These are phyloP conservation scores for Ophraella communa DNA, from an alignment of 2,888 invertebrate genomes.

Conservation along the genomic window DNA sequence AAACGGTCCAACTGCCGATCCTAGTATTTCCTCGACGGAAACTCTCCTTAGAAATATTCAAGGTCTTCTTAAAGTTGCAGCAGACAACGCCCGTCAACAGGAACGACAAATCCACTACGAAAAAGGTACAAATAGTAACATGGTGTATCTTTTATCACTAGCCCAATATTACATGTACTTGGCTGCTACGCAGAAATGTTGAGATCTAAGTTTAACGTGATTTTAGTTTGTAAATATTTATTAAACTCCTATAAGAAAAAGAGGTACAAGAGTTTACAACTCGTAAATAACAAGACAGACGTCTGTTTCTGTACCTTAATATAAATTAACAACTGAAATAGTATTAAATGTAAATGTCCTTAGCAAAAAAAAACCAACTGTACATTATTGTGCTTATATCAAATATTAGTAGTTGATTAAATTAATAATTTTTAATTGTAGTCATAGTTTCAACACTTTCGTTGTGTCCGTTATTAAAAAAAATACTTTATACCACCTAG, in stretches of 20 bases:
- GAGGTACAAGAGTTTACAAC: neutral
- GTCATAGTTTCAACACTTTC: neutral
- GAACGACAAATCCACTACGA: conserved; percentile 95
- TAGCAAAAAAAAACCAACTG: neutral
- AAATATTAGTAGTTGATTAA: neutral
- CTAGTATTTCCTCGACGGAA: conserved; percentile 84
- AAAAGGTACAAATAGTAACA: conserved; percentile 79
- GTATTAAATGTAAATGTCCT: neutral
- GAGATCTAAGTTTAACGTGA: conserved; percentile 39
- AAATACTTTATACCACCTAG: neutral
- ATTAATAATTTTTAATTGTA: neutral
- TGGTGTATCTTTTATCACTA: conserved; percentile 60
- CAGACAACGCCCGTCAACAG: conserved; percentile 95
- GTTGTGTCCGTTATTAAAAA: neutral
- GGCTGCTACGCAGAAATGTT: conserved; percentile 60
- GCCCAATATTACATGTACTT: conserved; percentile 62
- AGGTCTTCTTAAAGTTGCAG: conserved; percentile 95
- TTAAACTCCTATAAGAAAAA: conserved; percentile 8
- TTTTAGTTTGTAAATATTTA: conserved; percentile 35
- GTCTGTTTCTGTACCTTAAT: neutral
- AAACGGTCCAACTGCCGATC: conserved; percentile 64
- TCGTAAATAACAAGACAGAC: too few relatives aligned
- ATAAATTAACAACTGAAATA: neutral
- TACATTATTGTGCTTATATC: neutral
- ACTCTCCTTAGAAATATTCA: conserved; percentile 94